Conservation (phyloP, 2,113 vertebrate species). For the Ameiurus melas region DNA sequence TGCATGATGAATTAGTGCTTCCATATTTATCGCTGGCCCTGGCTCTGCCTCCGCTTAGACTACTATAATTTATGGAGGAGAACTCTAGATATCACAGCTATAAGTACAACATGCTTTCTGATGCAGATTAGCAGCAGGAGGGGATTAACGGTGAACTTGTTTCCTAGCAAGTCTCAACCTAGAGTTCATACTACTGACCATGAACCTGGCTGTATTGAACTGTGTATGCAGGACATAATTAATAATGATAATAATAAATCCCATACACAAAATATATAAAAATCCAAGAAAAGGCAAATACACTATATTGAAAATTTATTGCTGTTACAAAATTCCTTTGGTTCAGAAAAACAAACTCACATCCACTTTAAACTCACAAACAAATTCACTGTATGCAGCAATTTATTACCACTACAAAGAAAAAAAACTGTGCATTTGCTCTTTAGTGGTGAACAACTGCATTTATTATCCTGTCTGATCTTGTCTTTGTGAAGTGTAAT, state of each 20-base stretch:
- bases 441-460: neutral
- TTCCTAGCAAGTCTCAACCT: neutral
- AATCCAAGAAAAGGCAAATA: neutral
- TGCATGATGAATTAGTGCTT: constrained; percentile 19
- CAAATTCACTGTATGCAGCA: neutral
- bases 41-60: neutral
- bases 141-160: neutral
- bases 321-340: neutral
- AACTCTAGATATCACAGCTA: neutral
- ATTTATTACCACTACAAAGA: neutral
- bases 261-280: neutral
- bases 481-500: constrained; percentile 33
- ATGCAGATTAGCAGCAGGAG: neutral
- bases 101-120: neutral
- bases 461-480: constrained; percentile 36
- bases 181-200: neutral
- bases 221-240: neutral
- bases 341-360: neutral
- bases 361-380: neutral
- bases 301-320: neutral
- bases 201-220: neutral
- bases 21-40: constrained; percentile 28
- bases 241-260: neutral
- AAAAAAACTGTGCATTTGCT: neutral
- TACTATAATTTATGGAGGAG: neutral